These are phyloP conservation scores for Vanessa atalanta DNA, from an alignment of 1,140 invertebrate genomes.

Conservation along the genomic window DNA sequence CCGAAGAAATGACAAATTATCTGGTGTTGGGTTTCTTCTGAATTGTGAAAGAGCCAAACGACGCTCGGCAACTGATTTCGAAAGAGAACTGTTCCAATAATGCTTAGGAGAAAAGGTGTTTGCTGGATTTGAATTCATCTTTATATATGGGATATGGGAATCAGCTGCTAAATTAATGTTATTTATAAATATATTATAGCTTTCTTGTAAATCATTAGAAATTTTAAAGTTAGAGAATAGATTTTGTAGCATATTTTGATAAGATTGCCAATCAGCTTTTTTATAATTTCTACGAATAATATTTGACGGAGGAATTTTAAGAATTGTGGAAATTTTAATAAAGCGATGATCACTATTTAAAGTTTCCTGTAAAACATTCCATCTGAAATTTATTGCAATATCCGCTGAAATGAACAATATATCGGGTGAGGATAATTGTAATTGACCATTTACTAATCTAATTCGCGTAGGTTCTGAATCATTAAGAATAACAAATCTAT, in stretches of 20 bases:
- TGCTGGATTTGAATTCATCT: constrained; percentile 19
- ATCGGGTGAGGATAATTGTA: constrained; percentile 8
- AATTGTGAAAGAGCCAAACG: constrained; percentile 30
- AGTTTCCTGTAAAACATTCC: constrained; percentile 1
- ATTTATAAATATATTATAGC: constrained; percentile 26
- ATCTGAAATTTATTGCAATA: constrained; percentile 3
- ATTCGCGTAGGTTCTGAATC: constrained; percentile 32
- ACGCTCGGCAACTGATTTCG: constrained; percentile 37
- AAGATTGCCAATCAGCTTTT: constrained; percentile 13
- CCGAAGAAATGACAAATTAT: constrained; percentile 41
- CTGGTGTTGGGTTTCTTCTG: constrained; percentile 47
- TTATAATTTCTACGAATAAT: constrained; percentile 5
- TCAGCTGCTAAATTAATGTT: constrained; percentile 14
- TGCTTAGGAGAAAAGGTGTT: constrained; percentile 31
- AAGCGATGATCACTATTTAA: constrained; percentile 5
- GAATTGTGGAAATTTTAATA: constrained; percentile 4
- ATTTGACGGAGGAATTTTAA: background rate
- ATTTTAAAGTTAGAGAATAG: background rate
- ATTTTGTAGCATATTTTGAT: background rate
- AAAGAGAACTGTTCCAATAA: constrained; percentile 32
- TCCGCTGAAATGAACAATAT: constrained; percentile 1
- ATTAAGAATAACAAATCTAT: constrained; percentile 38
- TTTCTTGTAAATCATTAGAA: background rate
- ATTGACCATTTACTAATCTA: constrained; percentile 1
- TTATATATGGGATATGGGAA: constrained; percentile 20